Evolutionary conservation across 1,140 invertebrate genomes (phyloP), one percentile per base, ranked within the genome.

Genomic region (Chionoecetes opilio): DNA sequence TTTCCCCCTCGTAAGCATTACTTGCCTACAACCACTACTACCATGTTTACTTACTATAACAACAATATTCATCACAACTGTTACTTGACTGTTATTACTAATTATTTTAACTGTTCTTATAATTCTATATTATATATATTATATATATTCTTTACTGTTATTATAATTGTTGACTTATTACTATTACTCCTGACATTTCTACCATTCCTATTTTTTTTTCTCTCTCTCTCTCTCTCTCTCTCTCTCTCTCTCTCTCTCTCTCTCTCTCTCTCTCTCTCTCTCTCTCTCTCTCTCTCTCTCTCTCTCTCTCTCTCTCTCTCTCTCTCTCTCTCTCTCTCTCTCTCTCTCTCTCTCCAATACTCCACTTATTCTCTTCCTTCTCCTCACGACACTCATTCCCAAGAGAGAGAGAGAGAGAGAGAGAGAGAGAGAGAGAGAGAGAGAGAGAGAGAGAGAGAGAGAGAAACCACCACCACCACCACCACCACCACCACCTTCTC

Each of bases 121-220:
- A n/a, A n/a, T n/a, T n/a, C n/a, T n/a, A n/a, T n/a, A n/a, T n/a
- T n/a, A n/a, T n/a, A n/a, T n/a, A n/a, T n/a, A n/a, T n/a, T n/a
- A n/a, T n/a, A n/a, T n/a, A n/a, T n/a, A n/a, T n/a, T n/a, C n/a
- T n/a, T n/a, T n/a, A n/a, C n/a, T n/a, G n/a, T n/a, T n/a, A n/a
- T n/a, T n/a, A n/a, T n/a, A n/a, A n/a, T n/a, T n/a, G n/a, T n/a
- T n/a, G n/a, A n/a, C n/a, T n/a, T n/a, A n/a, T n/a, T 84, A 84
- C 82, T 84, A 84, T n/a, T 84, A 84, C 82, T 31, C 21, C 82
- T 31, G 26, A 14, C 29, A 84, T n/a, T 84, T n/a, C 82, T 84
- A 84, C 26, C 29, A 14, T n/a, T 34, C 1, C 82, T n/a, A 31
- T 17, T n/a, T 35, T 34, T 35, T 87, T 17, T 31, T 5, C 32